Evolutionary conservation across 2,797 vertebrate genomes (phyloP).

Genomic region (Passerculus sandwichensis): DNA sequence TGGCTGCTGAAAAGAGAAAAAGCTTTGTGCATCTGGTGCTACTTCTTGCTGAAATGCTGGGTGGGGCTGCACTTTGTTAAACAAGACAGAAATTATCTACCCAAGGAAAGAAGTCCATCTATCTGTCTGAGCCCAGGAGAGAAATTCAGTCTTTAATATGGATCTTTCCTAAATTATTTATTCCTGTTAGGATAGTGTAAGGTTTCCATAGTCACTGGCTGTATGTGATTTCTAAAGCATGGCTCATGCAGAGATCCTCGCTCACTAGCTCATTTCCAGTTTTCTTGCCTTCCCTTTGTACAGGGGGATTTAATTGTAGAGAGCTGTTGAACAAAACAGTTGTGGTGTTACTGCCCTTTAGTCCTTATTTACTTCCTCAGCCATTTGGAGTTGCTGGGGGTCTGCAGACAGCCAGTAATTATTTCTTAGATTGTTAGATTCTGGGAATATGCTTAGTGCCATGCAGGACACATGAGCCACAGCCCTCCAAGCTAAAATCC

Average conservation of each 20-base stretch:
- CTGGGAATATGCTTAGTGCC: background rate
- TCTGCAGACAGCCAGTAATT: background rate
- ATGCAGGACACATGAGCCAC: background rate
- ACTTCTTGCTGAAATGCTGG: background rate
- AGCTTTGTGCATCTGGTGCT: background rate
- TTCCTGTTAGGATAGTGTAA: background rate
- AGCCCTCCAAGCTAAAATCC: background rate
- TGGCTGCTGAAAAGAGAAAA: background rate
- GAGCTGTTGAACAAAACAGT: background rate
- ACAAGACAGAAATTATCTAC: conserved; percentile 11
- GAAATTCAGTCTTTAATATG: conserved; percentile 12
- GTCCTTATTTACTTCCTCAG: background rate
- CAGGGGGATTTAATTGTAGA: background rate
- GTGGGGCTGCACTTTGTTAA: background rate
- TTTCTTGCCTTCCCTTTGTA: background rate
- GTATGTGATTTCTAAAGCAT: background rate
- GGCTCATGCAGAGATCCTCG: background rate
- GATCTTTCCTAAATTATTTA: conserved; percentile 38
- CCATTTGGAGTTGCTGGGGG: background rate
- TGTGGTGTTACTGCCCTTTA: background rate
- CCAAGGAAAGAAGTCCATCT: conserved; percentile 9
- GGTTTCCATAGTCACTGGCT: conserved; percentile 17
- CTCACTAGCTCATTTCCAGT: background rate
- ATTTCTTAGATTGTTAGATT: background rate
- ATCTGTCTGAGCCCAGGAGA: conserved; percentile 5